A percentile compares a stretch with the other conserved stretches of the same genome.
phyloP scores from a whole-genome alignment of 1,140 invertebrate genomes.

The Cherax destructor region DNA sequence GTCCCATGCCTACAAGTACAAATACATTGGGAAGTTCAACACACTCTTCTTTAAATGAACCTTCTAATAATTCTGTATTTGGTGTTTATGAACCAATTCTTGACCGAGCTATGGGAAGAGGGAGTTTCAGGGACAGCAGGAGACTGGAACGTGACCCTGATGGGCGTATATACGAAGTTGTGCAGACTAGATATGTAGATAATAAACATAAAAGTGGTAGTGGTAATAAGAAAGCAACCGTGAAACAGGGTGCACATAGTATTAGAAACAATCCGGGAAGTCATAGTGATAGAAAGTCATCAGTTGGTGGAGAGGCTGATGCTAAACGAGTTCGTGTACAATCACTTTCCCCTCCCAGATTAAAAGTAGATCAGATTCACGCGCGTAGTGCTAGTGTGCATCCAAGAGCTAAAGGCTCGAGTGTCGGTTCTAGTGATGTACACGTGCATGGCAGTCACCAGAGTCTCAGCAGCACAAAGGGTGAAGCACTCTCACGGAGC shows the following conservation, averaged over 20 bases:
- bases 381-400: constrained; percentile 49
- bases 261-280: constrained; percentile 10
- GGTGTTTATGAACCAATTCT: constrained; percentile 51
- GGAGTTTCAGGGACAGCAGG: constrained; percentile 49
- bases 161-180: constrained; percentile 59
- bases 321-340: constrained; percentile 49
- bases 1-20: constrained; percentile 49
- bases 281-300: constrained; percentile 40
- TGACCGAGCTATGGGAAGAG: constrained; percentile 50
- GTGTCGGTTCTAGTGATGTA: constrained; percentile 8
- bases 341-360: constrained; percentile 57
- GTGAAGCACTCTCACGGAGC: constrained; percentile 24
- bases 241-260: constrained; percentile 2
- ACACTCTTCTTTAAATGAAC: constrained; percentile 39
- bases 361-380: constrained; percentile 48
- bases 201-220: constrained; percentile 50
- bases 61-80: constrained; percentile 47
- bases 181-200: constrained; percentile 61
- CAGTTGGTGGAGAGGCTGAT: constrained; percentile 32
- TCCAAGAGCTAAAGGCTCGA: constrained; percentile 26
- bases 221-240: constrained; percentile 27
- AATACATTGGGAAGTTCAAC: constrained; percentile 30
- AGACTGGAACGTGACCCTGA: constrained; percentile 59
- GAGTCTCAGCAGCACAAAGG: constrained; percentile 51
- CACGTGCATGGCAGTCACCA: constrained; percentile 29